phyloP scores from a whole-genome alignment of 1,140 invertebrate genomes.

The Drosophila nigromelanica region DNA sequence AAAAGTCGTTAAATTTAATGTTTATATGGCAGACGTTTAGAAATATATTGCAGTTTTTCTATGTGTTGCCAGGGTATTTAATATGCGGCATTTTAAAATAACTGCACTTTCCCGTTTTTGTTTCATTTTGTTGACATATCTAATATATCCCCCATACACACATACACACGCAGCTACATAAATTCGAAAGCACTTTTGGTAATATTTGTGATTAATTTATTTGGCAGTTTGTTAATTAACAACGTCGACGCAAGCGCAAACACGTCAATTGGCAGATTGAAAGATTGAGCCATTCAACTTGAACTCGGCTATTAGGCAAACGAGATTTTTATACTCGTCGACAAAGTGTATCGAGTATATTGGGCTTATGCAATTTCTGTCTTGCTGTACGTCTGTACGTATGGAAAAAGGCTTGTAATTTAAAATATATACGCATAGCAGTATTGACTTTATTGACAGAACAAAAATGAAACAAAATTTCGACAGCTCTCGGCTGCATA shows the following conservation, averaged over 20 bases:
- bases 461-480: too few relatives aligned
- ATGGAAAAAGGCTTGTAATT: too few relatives aligned
- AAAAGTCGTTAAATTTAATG: too few relatives aligned
- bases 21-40: too few relatives aligned
- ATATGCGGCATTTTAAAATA: not conserved
- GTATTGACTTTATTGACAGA: too few relatives aligned
- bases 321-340: slow-evolving; percentile 58
- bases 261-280: slow-evolving; percentile 62
- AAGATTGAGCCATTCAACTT: slow-evolving; percentile 79
- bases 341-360: too few relatives aligned
- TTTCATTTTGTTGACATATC: not conserved
- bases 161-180: not conserved
- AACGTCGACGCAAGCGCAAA: slow-evolving; percentile 47
- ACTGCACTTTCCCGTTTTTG: not conserved
- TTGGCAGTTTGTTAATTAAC: slow-evolving; percentile 47
- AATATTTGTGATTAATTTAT: slow-evolving; percentile 43
- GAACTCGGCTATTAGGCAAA: slow-evolving; percentile 81
- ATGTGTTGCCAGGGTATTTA: not conserved
- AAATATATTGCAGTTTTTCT: too few relatives aligned
- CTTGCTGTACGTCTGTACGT: too few relatives aligned
- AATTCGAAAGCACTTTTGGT: slow-evolving; percentile 37
- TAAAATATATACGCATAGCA: too few relatives aligned
- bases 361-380: too few relatives aligned
- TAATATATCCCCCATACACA: not conserved
- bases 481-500: too few relatives aligned